Percentiles rank a stretch among this genome's conserved stretches.
Conservation (phyloP, 23 tunicate species). For the Oikopleura dioica region DNA sequence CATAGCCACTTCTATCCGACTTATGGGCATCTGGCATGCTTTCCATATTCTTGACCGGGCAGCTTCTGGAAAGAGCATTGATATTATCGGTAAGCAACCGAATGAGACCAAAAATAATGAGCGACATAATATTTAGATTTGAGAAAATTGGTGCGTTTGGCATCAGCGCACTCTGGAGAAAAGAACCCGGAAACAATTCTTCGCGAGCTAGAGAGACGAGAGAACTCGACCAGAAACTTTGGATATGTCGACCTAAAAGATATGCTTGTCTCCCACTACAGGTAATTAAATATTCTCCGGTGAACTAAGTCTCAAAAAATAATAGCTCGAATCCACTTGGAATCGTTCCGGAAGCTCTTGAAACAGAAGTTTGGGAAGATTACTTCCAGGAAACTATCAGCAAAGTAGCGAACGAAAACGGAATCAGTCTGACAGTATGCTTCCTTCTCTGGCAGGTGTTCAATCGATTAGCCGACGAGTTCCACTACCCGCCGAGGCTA, state of each 20-base stretch:
- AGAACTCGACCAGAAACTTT: neutral
- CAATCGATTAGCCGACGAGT: neutral
- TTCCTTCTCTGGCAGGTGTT: neutral
- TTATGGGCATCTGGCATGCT: conserved; percentile 10
- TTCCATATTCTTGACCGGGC: neutral
- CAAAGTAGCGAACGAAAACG: neutral
- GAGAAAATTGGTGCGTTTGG: neutral
- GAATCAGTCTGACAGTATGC: neutral
- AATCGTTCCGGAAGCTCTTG: neutral
- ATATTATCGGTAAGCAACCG: neutral
- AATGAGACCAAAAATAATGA: neutral
- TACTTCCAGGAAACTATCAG: neutral
- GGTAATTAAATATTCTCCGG: too few species aligned
- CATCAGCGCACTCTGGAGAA: neutral
- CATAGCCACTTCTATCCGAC: neutral
- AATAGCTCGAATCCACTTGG: neutral
- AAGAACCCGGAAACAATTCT: neutral
- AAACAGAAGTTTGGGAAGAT: neutral
- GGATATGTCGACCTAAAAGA: neutral
- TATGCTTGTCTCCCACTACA: neutral
- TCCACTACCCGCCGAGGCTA: neutral
- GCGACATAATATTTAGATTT: neutral
- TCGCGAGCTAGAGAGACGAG: neutral
- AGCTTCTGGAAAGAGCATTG: neutral
- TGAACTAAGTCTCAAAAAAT: too few species aligned